Conservation (phyloP, 1,140 invertebrate genomes). For the Mylabris phalerata region DNA sequence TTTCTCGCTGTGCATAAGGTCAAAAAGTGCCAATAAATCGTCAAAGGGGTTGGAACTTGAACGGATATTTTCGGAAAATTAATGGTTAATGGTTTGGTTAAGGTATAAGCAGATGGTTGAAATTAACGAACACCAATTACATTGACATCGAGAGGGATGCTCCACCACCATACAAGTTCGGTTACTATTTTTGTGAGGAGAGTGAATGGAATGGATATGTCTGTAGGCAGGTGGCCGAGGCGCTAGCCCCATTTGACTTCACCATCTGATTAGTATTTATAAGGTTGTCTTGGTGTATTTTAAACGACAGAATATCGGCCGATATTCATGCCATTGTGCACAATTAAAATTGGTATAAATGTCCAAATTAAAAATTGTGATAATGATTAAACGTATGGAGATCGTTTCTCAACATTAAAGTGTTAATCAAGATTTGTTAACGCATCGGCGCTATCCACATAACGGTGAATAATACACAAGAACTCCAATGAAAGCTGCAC, state of each 20-base stretch:
- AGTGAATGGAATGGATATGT: too few species aligned
- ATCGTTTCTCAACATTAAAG: constrained; percentile 2
- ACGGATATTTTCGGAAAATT: too few species aligned
- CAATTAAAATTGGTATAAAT: constrained; percentile 4
- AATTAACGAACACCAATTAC: constrained; percentile 6
- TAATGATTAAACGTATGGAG: too few species aligned
- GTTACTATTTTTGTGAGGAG: not conserved
- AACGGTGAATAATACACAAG: too few species aligned
- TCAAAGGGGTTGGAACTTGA: too few species aligned
- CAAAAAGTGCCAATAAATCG: too few species aligned
- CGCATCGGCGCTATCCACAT: not conserved
- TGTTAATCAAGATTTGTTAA: constrained; percentile 16
- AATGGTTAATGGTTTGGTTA: too few species aligned
- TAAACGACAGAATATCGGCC: not conserved
- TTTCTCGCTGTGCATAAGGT: too few species aligned
- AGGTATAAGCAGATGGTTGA: not conserved
- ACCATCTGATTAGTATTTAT: constrained; percentile 15
- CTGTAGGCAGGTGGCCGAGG: constrained; percentile 4
- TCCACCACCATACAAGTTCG: not conserved
- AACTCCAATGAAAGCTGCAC: too few species aligned
- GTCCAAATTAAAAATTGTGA: too few species aligned
- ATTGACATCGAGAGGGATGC: not conserved
- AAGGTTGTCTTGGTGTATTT: constrained; percentile 11
- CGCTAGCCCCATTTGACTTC: too few species aligned
- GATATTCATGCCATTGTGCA: not conserved